These are phyloP conservation scores for Macrobrachium nipponense DNA, from an alignment of 1,140 invertebrate genomes.

Conservation along the genomic window DNA sequence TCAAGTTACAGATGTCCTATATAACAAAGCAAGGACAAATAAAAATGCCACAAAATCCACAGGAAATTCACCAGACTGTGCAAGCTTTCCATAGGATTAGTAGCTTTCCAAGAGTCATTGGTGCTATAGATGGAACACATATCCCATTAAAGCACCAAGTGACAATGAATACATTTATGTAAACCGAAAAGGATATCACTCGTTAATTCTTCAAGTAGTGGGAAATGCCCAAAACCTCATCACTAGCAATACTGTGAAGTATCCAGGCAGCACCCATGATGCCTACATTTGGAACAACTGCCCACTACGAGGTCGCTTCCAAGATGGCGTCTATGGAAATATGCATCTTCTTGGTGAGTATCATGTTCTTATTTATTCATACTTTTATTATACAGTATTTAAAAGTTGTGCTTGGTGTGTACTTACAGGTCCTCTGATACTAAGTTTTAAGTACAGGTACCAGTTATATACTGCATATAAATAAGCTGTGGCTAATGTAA, in stretches of 20 bases:
- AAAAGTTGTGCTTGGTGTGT: too few relatives aligned
- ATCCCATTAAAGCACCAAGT: slow-evolving; percentile 21
- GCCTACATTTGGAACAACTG: slow-evolving; percentile 26
- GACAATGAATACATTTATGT: too few relatives aligned
- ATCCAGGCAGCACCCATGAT: slow-evolving; percentile 19
- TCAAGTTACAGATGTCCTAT: not conserved
- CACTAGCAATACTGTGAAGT: not conserved
- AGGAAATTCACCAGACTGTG: not conserved
- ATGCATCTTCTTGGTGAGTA: too few relatives aligned
- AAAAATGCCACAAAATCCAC: slow-evolving; percentile 11
- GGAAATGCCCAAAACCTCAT: not conserved
- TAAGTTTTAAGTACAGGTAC: too few relatives aligned
- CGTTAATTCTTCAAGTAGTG: slow-evolving; percentile 37
- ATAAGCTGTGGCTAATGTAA: too few relatives aligned
- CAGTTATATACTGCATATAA: too few relatives aligned
- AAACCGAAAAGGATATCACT: not conserved
- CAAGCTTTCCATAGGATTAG: too few relatives aligned
- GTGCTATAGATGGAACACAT: slow-evolving; percentile 27
- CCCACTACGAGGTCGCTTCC: not conserved
- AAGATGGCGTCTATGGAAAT: too few relatives aligned
- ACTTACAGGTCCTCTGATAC: too few relatives aligned
- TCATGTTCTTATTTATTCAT: too few relatives aligned
- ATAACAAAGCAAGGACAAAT: slow-evolving; percentile 11
- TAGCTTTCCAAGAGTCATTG: slow-evolving; percentile 26
- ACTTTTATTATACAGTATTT: too few relatives aligned